Evolutionary conservation across 2,113 vertebrate species (phyloP).

Genomic region (Sterna hirundo): DNA sequence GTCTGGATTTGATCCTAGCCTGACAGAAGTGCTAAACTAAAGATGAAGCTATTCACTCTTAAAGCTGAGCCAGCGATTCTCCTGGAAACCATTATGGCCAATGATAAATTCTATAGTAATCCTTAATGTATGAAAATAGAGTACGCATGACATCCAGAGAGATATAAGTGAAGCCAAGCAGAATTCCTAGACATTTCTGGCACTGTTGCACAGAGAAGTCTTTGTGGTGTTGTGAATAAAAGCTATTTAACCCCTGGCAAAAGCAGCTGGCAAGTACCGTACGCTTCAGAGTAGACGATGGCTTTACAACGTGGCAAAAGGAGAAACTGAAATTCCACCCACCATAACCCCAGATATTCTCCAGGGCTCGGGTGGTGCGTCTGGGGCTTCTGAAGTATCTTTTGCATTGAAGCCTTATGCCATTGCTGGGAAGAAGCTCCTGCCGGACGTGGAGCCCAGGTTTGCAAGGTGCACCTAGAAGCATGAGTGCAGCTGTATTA

Average conservation of each 20-base stretch:
- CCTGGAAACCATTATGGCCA: slow-evolving; percentile 57
- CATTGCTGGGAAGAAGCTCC: neutral
- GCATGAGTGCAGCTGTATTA: neutral
- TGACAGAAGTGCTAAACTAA: slow-evolving; percentile 41
- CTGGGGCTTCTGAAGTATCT: neutral
- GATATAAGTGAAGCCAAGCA: slow-evolving; percentile 11
- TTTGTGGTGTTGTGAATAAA: neutral
- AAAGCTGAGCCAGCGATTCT: slow-evolving; percentile 37
- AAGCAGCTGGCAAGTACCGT: neutral
- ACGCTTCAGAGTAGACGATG: neutral
- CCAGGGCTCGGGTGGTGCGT: accelerated
- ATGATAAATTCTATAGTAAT: slow-evolving; percentile 25
- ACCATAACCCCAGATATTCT: neutral
- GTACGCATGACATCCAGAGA: neutral
- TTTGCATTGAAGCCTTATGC: neutral
- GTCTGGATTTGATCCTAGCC: slow-evolving; percentile 24
- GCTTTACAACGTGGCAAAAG: neutral
- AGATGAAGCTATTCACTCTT: neutral
- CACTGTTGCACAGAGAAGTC: neutral
- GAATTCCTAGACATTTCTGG: neutral
- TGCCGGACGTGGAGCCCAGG: accelerated
- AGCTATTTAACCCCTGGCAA: neutral
- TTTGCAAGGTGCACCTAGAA: neutral
- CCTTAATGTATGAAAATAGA: slow-evolving; percentile 8
- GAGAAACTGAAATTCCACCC: neutral